phyloP scores from a whole-genome alignment of 2,888 invertebrate genomes.

The Panzeria rudis region DNA sequence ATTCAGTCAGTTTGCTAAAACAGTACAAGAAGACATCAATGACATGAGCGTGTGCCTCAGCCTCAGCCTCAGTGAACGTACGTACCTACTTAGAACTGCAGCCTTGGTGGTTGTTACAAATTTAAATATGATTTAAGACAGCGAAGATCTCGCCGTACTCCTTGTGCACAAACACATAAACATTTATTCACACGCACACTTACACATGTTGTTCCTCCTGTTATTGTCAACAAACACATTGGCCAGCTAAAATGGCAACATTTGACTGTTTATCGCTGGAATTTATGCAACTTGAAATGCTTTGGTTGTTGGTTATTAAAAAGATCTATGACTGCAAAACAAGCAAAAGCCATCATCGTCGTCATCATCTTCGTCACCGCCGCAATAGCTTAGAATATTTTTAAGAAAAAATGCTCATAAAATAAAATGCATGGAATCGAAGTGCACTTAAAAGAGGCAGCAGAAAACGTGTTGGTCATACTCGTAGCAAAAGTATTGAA shows the following conservation, averaged over 20 bases:
- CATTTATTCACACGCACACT: constrained; percentile 21
- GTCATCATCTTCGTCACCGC: constrained; percentile 43
- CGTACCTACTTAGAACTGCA: constrained; percentile 1
- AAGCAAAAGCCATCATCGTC: constrained; percentile 57
- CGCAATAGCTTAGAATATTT: constrained; percentile 62
- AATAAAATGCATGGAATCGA: constrained; percentile 32
- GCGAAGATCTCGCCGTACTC: constrained; percentile 37
- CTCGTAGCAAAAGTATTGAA: constrained; percentile 13
- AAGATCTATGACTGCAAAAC: constrained; percentile 65
- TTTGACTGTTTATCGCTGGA: constrained; percentile 69
- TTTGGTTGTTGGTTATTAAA: constrained; percentile 64
- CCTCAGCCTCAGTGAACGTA: background rate
- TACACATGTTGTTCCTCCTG: constrained; percentile 3
- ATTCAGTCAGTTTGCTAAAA: background rate
- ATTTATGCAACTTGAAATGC: constrained; percentile 68
- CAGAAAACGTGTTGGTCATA: constrained; percentile 42
- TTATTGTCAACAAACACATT: constrained; percentile 52
- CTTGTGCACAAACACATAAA: constrained; percentile 1
- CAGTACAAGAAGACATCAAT: constrained; percentile 49
- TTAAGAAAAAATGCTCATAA: constrained; percentile 30
- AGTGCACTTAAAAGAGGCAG: background rate
- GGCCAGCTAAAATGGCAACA: constrained; percentile 45
- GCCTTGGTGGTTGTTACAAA: constrained; percentile 68
- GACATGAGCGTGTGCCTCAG: constrained; percentile 65
- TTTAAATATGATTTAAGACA: constrained; percentile 73